Evolutionary conservation across 2,797 vertebrate genomes (phyloP), one percentile per base, ranked within the genome.

Genomic region (Delichon dasypus): DNA sequence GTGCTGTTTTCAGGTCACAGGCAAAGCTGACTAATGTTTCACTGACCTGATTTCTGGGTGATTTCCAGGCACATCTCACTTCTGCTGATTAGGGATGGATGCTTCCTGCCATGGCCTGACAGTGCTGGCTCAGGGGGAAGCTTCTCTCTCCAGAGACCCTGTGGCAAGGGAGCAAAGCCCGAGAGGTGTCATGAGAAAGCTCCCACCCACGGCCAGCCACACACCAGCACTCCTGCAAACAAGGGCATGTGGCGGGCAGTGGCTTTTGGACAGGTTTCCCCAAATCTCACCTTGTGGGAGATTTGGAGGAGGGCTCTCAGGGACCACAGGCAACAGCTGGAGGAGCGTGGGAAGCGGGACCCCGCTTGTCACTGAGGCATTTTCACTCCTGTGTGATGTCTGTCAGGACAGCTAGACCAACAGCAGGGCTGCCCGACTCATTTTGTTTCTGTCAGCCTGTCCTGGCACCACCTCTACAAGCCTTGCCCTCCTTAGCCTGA

Each of bases 341-440:
- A 32, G 27, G 10, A 51, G 17, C 0, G 0, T 1, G 16, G 40
- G 34, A 83, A 47, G n/a, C 0, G 0, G 27, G 57, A 65, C 7
- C 36, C 9, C 0, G 0, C 54, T 54, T 19, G 19, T 51, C 2
- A 0, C 12, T 8, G 30, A 7, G 55, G 17, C 29, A 29, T 22
- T 68, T 2, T 32, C 65, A 21, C 7, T n/a, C 13, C 26, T 10
- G 17, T 14, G 27, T 30, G 67, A 62, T 34, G 42, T 34, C 58
- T 30, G 3, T 57, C 45, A 44, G 65, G 38, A 67, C 13, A 55
- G 4, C 9, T 4, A 26, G 66, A 62, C 51, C 22, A 10, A 38
- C 60, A 84, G 22, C 2, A 3, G 76, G 29, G 22, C 66, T 48
- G 7, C 30, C 16, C 15, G 16, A 44, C 22, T 36, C n/a, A 1